A percentile compares a stretch with the other conserved stretches of the same genome.
phyloP scores from a whole-genome alignment of 2,113 vertebrate species.

The Orthonyx spaldingii region DNA sequence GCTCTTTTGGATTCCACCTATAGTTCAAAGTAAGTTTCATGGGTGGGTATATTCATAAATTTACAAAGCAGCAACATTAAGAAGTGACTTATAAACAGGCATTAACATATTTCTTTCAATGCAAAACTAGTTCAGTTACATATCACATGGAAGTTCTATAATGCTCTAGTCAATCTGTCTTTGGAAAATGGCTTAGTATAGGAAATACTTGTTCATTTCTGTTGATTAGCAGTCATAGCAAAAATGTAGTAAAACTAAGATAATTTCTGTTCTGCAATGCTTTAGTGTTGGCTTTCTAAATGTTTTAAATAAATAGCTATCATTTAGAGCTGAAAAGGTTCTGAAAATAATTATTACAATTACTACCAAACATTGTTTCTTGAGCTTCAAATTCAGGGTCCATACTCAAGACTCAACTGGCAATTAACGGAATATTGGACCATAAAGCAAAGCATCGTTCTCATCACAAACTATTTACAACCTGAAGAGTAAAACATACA shows the following conservation, averaged over 20 bases:
- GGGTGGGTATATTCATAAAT: neutral
- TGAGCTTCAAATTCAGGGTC: neutral
- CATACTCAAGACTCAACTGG: neutral
- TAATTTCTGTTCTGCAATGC: neutral
- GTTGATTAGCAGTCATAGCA: neutral
- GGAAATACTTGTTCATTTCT: neutral
- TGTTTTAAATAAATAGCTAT: neutral
- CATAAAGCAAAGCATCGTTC: neutral
- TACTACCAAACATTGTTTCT: neutral
- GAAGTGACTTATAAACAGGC: neutral
- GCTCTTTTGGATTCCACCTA: rapidly evolving
- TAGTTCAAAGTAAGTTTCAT: neutral
- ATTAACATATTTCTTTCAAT: neutral
- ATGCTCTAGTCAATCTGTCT: rapidly evolving
- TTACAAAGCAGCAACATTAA: neutral
- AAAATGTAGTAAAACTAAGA: neutral
- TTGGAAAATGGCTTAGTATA: neutral
- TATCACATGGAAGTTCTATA: neutral
- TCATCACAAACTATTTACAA: neutral
- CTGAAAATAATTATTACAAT: neutral
- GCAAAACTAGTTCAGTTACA: neutral
- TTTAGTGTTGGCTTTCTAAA: neutral
- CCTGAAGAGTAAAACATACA: neutral
- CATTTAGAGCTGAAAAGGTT: neutral
- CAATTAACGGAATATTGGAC: neutral